Conservation (phyloP, 1,140 invertebrate species). For the Cherax quadricarinatus region DNA sequence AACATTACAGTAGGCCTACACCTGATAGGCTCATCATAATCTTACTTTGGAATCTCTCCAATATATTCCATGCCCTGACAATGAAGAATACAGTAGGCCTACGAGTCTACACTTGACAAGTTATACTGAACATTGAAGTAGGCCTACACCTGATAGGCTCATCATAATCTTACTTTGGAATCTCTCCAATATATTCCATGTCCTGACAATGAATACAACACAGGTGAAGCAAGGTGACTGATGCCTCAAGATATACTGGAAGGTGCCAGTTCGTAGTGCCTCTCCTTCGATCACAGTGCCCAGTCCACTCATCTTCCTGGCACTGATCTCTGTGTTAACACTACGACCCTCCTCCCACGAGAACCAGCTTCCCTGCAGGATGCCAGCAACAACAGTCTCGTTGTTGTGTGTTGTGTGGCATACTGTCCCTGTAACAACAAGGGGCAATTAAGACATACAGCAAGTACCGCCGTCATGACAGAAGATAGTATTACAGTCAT, state of each 20-base stretch:
- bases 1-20: not conserved
- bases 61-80: slow-evolving; percentile 62
- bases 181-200: slow-evolving; percentile 65
- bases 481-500: no score
- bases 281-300: slow-evolving; percentile 3
- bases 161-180: slow-evolving; percentile 44
- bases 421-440: not conserved
- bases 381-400: not conserved
- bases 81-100: slow-evolving; percentile 24
- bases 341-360: slow-evolving; percentile 64
- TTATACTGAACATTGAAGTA: no score
- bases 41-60: slow-evolving; percentile 38
- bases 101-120: no score
- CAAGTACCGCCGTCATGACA: no score
- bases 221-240: slow-evolving; percentile 44
- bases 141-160: no score
- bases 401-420: no score
- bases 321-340: slow-evolving; percentile 29
- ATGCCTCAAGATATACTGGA: slow-evolving; percentile 57
- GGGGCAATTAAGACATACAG: no score
- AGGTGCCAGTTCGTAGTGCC: slow-evolving; percentile 21
- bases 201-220: slow-evolving; percentile 49
- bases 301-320: slow-evolving; percentile 7
- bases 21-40: not conserved
- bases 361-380: slow-evolving; percentile 65